Evolutionary conservation across 2,888 invertebrate species (phyloP).

Genomic region (Agonopterix arenella): DNA sequence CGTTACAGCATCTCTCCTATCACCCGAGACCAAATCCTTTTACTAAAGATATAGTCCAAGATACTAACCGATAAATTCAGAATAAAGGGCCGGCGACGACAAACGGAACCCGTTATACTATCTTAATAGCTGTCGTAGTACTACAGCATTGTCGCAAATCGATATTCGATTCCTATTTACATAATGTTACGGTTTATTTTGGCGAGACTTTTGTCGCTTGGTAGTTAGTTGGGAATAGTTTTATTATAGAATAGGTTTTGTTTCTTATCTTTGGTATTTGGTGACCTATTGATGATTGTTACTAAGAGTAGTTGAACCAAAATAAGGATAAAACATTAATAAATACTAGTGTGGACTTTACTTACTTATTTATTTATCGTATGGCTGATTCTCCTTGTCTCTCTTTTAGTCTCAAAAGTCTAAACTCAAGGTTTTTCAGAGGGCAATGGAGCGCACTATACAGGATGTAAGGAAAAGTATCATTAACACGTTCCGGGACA

Average conservation of each 20-base stretch:
- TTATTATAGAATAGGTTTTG: not conserved
- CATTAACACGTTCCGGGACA: too few species aligned
- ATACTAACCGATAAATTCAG: constrained; percentile 5
- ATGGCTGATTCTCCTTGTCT: too few species aligned
- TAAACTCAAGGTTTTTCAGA: too few species aligned
- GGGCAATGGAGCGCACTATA: too few species aligned
- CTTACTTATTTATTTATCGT: too few species aligned
- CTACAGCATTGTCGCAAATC: constrained; percentile 16
- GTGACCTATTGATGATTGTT: too few species aligned
- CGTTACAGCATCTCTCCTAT: not conserved
- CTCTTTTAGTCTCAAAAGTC: too few species aligned
- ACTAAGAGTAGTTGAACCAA: too few species aligned
- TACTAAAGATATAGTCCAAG: not conserved
- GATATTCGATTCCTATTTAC: constrained; percentile 24
- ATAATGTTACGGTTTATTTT: constrained; percentile 14
- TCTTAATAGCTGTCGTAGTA: constrained; percentile 13
- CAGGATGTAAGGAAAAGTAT: too few species aligned
- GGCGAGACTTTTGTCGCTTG: not conserved
- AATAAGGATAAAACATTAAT: too few species aligned
- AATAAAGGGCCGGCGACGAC: constrained; percentile 7
- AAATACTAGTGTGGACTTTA: too few species aligned
- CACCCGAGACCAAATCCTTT: not conserved
- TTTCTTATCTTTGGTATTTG: too few species aligned
- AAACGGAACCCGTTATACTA: constrained; percentile 12
- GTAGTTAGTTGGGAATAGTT: not conserved